phyloP scores from a whole-genome alignment of 2,888 invertebrate genomes.

The Itoplectis maculator region DNA sequence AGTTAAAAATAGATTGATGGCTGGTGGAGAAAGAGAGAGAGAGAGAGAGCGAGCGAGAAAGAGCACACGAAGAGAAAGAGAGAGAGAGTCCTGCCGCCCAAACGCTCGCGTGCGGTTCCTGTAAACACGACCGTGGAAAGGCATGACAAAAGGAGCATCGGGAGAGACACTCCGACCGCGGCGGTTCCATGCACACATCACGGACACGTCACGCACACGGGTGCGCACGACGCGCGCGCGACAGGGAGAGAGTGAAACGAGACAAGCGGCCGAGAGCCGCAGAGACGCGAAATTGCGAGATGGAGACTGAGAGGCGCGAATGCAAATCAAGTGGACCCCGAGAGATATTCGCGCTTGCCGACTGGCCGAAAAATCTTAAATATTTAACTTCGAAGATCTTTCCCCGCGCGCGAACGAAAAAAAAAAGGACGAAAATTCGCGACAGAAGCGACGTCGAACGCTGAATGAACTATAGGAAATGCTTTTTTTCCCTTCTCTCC shows the following conservation, averaged over 20 bases:
- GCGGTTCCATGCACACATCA: constrained; percentile 9
- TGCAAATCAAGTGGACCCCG: constrained; percentile 9
- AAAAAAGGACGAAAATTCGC: not conserved
- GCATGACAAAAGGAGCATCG: constrained; percentile 70
- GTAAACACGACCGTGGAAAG: constrained; percentile 72
- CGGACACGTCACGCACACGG: too few species aligned
- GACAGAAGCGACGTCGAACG: not conserved
- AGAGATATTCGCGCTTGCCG: not conserved
- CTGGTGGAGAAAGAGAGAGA: constrained; percentile 7
- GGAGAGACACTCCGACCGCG: constrained; percentile 24
- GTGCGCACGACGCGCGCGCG: too few species aligned
- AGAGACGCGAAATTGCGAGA: constrained; percentile 22
- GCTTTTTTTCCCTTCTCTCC: too few species aligned
- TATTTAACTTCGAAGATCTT: not conserved
- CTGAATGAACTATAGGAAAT: too few species aligned
- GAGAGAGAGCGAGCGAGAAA: too few species aligned
- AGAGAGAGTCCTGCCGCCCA: constrained; percentile 71
- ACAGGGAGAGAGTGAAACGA: constrained; percentile 20
- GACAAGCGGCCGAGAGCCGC: constrained; percentile 19
- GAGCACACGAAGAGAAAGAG: constrained; percentile 61
- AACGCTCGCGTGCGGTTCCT: constrained; percentile 69
- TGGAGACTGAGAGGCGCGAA: constrained; percentile 23
- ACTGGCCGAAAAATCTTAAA: constrained; percentile 1
- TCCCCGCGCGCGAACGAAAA: not conserved
- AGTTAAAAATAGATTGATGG: constrained; percentile 75